Conservation (phyloP, 2,113 vertebrate species). For the Gobius niger region DNA sequence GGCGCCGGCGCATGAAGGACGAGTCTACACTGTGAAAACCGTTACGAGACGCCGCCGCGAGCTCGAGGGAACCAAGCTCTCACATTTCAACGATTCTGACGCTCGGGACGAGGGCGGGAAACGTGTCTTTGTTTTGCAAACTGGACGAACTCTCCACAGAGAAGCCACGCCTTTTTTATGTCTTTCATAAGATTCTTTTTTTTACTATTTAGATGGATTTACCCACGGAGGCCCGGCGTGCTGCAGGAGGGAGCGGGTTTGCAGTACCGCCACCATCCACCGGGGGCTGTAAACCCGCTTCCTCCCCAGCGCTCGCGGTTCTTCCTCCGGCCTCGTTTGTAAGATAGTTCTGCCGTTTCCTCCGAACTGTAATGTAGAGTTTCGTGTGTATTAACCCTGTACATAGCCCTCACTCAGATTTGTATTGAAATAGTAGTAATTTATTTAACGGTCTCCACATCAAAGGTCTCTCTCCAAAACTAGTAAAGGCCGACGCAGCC, state of each 20-base stretch:
- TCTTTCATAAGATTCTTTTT: background rate
- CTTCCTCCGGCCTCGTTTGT: conserved; percentile 48
- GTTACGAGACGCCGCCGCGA: background rate
- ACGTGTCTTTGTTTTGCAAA: background rate
- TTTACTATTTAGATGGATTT: background rate
- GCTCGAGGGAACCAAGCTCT: background rate
- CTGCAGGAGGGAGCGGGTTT: too few species aligned
- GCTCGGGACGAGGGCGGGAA: too few species aligned
- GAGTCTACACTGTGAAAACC: background rate
- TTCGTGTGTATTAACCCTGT: conserved; percentile 76
- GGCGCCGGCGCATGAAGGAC: background rate
- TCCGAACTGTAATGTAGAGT: conserved; percentile 72
- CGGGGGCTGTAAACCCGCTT: too few species aligned
- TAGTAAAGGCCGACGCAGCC: too few species aligned
- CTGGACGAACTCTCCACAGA: background rate
- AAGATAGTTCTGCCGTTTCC: conserved; percentile 74
- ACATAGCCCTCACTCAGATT: conserved; percentile 80
- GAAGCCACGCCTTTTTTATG: background rate
- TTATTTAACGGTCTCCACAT: conserved; percentile 80
- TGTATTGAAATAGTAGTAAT: conserved; percentile 83
- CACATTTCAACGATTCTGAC: too few species aligned
- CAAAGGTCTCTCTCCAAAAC: conserved; percentile 63
- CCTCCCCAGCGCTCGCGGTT: background rate
- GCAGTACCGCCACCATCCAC: conserved; percentile 18
- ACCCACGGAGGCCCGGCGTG: background rate